Evolutionary conservation across 2,888 invertebrate species (phyloP).

Genomic region (Camponotus fellah): DNA sequence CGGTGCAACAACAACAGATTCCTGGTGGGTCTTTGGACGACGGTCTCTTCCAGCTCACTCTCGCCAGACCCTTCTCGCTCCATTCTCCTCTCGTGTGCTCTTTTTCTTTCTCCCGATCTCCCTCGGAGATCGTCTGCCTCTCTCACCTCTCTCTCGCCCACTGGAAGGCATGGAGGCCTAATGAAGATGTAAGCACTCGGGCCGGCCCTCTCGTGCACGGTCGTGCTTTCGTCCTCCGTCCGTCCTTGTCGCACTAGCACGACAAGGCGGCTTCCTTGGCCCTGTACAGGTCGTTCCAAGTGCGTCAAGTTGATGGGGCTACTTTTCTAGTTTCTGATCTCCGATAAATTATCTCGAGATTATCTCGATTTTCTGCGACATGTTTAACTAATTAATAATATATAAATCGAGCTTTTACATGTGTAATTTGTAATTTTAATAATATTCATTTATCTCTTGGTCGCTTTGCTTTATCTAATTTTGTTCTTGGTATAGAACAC

Average conservation of each 20-base stretch:
- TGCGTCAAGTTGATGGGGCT: conserved; percentile 29
- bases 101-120: conserved; percentile 50
- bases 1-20: conserved; percentile 85
- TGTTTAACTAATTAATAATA: conserved; percentile 2
- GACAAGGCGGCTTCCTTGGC: conserved; percentile 72
- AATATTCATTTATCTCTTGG: background rate
- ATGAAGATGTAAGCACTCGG: conserved; percentile 86
- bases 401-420: background rate
- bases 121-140: conserved; percentile 47
- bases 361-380: background rate
- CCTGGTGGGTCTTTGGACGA: conserved; percentile 85
- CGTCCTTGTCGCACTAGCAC: conserved; percentile 70
- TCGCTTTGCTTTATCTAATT: conserved; percentile 14
- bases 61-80: conserved; percentile 65
- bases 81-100: conserved; percentile 53
- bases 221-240: conserved; percentile 78
- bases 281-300: conserved; percentile 76
- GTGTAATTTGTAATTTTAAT: background rate
- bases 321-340: conserved; percentile 19
- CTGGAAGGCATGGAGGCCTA: conserved; percentile 82
- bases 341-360: background rate
- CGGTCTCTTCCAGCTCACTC: conserved; percentile 82
- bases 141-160: conserved; percentile 60
- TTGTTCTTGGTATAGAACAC: background rate
- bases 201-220: conserved; percentile 79